Conservation (phyloP, 2,113 vertebrate species). For the Syngnathus scovelli region DNA sequence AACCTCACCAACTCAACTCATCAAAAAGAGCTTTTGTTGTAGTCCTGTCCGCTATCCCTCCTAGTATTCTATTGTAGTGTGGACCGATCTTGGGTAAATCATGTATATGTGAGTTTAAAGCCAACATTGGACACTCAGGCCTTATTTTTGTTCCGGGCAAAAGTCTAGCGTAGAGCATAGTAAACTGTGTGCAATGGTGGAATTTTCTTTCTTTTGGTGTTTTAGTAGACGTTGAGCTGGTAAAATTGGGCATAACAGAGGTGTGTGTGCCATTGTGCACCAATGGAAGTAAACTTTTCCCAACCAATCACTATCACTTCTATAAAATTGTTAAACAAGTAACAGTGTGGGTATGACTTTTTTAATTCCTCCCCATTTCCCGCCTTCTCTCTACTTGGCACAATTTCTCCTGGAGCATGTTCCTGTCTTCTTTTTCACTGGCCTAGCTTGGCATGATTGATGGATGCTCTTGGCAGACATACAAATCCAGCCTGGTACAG, state of each 20-base stretch:
- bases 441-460: slow-evolving; percentile 60
- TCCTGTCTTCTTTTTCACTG: slow-evolving; percentile 43
- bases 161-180: too few relatives aligned
- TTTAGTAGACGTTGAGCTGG: too few relatives aligned
- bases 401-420: slow-evolving; percentile 49
- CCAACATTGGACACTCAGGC: too few relatives aligned
- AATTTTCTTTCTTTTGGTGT: too few relatives aligned
- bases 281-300: too few relatives aligned
- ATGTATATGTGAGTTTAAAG: background rate
- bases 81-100: background rate
- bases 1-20: slow-evolving; percentile 1
- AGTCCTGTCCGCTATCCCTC: slow-evolving; percentile 6
- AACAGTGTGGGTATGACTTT: slow-evolving; percentile 35
- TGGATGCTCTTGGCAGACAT: slow-evolving; percentile 56
- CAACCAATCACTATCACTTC: slow-evolving; percentile 6
- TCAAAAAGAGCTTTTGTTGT: background rate
- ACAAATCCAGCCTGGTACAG: slow-evolving; percentile 60
- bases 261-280: too few relatives aligned
- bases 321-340: slow-evolving; percentile 57
- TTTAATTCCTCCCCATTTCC: slow-evolving; percentile 18
- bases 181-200: too few relatives aligned
- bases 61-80: background rate
- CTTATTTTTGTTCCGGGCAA: too few relatives aligned
- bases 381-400: slow-evolving; percentile 41
- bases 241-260: too few relatives aligned